Evolutionary conservation across 1,140 invertebrate genomes (phyloP), one percentile per base, ranked within the genome.

Genomic region (Leptopilina clavipes): DNA sequence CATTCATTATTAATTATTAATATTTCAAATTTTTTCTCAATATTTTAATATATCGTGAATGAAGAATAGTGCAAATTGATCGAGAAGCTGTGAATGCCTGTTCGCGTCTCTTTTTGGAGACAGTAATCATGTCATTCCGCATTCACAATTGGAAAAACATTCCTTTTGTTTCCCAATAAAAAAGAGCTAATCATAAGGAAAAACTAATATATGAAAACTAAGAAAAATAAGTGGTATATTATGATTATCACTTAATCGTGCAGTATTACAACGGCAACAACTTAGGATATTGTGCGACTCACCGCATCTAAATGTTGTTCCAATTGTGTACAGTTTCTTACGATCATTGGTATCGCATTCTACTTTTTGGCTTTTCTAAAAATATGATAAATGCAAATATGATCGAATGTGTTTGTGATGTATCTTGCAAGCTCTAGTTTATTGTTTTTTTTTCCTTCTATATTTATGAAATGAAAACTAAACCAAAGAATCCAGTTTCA

Each of bases 271-370:
- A 90, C 84, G 87, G 82, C 84, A 87, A 84, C 84, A 80, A 82
- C 81, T 75, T 85, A 83, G 84, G 86, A 82, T 80, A 84, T 84
- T 83, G 78, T 85, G 84, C 89, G 89, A 91, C 90, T 91, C 90
- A 91, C 90, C 90, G 88, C 90, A 89, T 90, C 85, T 89, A 90
- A 91, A 91, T 91, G 90, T 91, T 91, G 90, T 91, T 91, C 90
- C 90, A 91, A 91, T 91, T 91, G 90, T 90, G 89, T 90, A 87
- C 84, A 82, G 81, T 86, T 85, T 84, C 81, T 87, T 89, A 89
- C 79, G 88, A 88, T 90, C 88, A 86, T 88, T 89, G 86, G 88
- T 87, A 85, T 91, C 87, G 85, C 88, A 89, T 90, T 90, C 88
- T 91, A 91, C 87, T 91, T 91, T 91, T 91, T 91, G 89, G 89